Evolutionary conservation across 1,140 invertebrate species (phyloP).

Genomic region (Ceratoteleas bidentatus): DNA sequence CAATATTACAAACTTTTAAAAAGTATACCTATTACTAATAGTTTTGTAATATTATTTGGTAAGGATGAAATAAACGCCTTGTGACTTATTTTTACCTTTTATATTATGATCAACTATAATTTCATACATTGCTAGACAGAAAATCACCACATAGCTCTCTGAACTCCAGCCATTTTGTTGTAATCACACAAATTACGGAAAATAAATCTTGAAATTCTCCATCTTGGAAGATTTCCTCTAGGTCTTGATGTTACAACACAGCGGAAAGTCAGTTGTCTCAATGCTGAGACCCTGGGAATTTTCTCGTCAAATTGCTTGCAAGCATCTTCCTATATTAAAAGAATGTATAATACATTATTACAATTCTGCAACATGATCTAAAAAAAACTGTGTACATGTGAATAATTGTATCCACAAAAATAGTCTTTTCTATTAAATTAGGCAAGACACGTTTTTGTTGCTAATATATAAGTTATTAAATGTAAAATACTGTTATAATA

Average conservation of each 20-base stretch:
- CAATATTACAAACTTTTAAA: no score
- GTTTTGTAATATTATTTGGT: no score
- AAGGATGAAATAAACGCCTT: no score
- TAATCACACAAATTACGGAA: conserved; percentile 94
- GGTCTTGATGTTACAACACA: conserved; percentile 91
- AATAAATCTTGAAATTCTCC: conserved; percentile 92
- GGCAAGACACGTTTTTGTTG: no score
- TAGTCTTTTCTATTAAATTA: no score
- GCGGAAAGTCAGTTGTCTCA: conserved; percentile 85
- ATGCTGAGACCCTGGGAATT: conserved; percentile 88
- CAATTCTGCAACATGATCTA: not conserved
- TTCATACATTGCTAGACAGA: not conserved
- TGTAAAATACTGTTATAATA: no score
- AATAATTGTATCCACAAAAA: no score
- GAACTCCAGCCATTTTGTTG: conserved; percentile 93
- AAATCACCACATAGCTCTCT: conserved; percentile 90
- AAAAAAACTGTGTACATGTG: not conserved
- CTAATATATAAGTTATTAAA: no score
- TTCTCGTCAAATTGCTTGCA: conserved; percentile 86
- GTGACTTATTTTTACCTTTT: not conserved
- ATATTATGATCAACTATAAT: not conserved
- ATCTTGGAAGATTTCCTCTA: conserved; percentile 87
- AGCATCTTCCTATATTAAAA: conserved; percentile 83
- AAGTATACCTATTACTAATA: no score
- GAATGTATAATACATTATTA: not conserved